These are phyloP conservation scores for Leuciscus waleckii DNA, from an alignment of 2,797 vertebrate species.

Conservation along the genomic window DNA sequence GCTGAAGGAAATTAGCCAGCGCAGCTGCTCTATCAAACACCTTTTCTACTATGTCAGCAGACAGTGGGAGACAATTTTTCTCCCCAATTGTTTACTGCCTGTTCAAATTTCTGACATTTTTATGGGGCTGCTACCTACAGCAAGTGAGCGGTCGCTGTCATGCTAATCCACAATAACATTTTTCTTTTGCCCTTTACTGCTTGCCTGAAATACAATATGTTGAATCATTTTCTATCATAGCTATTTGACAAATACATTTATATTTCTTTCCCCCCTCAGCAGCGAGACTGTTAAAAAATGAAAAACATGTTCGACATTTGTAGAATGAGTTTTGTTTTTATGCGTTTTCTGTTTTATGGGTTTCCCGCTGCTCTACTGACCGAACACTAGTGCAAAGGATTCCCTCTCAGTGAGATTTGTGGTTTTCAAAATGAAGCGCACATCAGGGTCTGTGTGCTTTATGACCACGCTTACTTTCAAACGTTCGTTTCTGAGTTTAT, in stretches of 20 bases:
- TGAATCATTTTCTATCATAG: slow-evolving; percentile 38
- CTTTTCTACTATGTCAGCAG: slow-evolving; percentile 55
- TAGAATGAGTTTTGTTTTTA: neutral
- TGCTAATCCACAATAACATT: slow-evolving; percentile 48
- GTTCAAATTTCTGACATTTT: slow-evolving; percentile 57
- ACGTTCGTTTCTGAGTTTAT: neutral
- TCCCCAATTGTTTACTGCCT: slow-evolving; percentile 55
- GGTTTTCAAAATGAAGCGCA: neutral
- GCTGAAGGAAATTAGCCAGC: slow-evolving; percentile 63
- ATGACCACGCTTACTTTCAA: slow-evolving; percentile 5
- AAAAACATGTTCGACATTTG: neutral
- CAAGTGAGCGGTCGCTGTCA: slow-evolving; percentile 52
- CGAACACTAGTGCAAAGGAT: neutral
- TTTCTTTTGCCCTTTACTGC: slow-evolving; percentile 48
- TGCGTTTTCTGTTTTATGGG: neutral
- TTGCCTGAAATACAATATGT: slow-evolving; percentile 10
- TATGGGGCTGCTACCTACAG: slow-evolving; percentile 54
- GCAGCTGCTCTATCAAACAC: slow-evolving; percentile 61
- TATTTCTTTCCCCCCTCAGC: neutral
- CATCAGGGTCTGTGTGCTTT: slow-evolving; percentile 15
- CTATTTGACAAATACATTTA: slow-evolving; percentile 25
- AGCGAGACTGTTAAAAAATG: neutral
- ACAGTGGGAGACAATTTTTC: slow-evolving; percentile 48
- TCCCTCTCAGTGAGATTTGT: neutral
- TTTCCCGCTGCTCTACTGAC: neutral